phyloP scores from a whole-genome alignment of 2,797 vertebrate genomes.

The Acanthurus tractus region DNA sequence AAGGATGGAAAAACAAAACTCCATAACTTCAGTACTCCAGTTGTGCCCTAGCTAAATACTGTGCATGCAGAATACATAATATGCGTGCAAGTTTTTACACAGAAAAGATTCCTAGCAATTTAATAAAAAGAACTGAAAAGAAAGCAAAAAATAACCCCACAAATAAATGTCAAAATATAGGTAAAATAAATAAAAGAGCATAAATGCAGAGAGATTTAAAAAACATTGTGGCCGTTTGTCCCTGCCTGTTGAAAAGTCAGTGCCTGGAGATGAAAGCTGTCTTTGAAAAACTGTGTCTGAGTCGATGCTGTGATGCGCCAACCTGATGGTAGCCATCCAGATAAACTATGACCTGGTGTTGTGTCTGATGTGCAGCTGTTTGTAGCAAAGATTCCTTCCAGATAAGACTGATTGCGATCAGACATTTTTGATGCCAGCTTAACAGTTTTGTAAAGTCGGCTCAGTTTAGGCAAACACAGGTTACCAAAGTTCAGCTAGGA shows the following conservation, averaged over 20 bases:
- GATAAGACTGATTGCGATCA: background rate
- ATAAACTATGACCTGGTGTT: constrained; percentile 15
- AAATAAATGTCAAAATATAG: background rate
- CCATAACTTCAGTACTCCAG: background rate
- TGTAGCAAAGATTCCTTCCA: background rate
- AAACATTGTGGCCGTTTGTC: background rate
- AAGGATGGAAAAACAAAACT: background rate
- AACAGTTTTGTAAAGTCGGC: background rate
- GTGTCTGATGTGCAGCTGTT: constrained; percentile 7
- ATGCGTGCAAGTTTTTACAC: too few relatives aligned
- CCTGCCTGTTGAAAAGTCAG: constrained; percentile 7
- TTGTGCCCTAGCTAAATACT: background rate
- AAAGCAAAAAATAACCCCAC: too few relatives aligned
- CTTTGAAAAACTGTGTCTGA: constrained; percentile 6
- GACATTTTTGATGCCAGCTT: background rate
- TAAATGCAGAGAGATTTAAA: background rate
- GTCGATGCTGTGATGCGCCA: constrained; percentile 20
- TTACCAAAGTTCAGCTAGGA: background rate
- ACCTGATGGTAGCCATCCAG: constrained; percentile 25
- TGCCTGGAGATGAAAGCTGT: constrained; percentile 18
- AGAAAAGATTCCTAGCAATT: too few relatives aligned
- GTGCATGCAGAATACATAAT: background rate
- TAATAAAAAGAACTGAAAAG: too few relatives aligned
- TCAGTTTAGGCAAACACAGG: background rate
- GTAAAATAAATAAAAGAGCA: background rate